Percentiles rank a stretch among this genome's conserved stretches.
phyloP scores from a whole-genome alignment of 2,888 invertebrate species.

The Oligia latruncula region DNA sequence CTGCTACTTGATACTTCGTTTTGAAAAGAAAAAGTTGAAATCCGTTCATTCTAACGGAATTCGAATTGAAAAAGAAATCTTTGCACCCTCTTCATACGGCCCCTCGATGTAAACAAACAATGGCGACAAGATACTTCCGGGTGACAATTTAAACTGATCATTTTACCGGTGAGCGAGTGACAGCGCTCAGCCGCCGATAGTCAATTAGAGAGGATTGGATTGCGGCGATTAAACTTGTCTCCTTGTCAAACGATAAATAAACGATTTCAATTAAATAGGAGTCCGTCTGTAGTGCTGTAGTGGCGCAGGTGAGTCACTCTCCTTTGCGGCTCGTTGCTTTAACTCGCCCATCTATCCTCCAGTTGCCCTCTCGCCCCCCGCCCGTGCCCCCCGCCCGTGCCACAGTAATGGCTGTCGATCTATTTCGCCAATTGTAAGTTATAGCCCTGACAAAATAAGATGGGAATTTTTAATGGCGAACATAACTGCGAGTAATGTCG shows the following conservation, averaged over 20 bases:
- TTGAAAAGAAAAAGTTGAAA: not conserved
- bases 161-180: constrained; percentile 10
- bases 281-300: constrained; percentile 55
- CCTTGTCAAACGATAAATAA: constrained; percentile 68
- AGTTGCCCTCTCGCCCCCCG: constrained; percentile 22
- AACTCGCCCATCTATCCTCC: constrained; percentile 62
- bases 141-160: constrained; percentile 25
- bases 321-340: constrained; percentile 69
- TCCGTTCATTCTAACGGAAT: not conserved
- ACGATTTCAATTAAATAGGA: constrained; percentile 71
- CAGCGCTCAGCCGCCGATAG: constrained; percentile 65
- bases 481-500: constrained; percentile 75
- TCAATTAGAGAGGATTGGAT: constrained; percentile 75
- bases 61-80: not conserved
- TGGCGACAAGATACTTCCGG: constrained; percentile 5
- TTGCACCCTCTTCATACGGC: not conserved
- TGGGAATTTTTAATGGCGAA: constrained; percentile 77
- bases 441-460: constrained; percentile 79
- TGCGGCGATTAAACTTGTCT: constrained; percentile 68
- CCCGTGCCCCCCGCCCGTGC: constrained; percentile 39
- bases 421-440: constrained; percentile 79
- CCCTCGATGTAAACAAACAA: constrained; percentile 18
- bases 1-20: not conserved
- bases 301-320: constrained; percentile 71
- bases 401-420: constrained; percentile 75